Evolutionary conservation across 2,113 vertebrate genomes (phyloP).

Genomic region (Gadus macrocephalus): DNA sequence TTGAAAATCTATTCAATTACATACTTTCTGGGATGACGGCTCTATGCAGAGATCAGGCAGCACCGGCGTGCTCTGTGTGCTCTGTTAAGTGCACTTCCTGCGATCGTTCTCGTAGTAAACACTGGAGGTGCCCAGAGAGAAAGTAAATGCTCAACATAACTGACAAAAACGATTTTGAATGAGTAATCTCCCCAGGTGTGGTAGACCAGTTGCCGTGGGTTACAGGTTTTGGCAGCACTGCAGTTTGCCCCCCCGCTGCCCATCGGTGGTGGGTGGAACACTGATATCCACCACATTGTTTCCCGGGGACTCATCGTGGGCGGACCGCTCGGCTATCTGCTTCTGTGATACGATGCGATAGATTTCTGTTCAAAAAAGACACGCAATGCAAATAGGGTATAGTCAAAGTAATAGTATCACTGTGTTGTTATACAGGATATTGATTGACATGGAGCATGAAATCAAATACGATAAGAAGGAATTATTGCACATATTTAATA

Average conservation of each 20-base stretch:
- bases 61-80: conserved; percentile 24
- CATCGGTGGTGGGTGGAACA: conserved; percentile 92
- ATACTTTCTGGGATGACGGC: conserved; percentile 33
- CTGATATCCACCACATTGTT: conserved; percentile 99
- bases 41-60: conserved; percentile 27
- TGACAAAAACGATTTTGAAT: conserved; percentile 47
- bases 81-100: conserved; percentile 40
- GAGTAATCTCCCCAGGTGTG: conserved; percentile 59
- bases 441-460: too few relatives aligned
- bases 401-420: too few relatives aligned
- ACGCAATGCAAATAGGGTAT: too few relatives aligned
- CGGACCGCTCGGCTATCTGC: conserved; percentile 91
- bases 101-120: conserved; percentile 30
- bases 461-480: too few relatives aligned
- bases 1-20: conserved; percentile 52
- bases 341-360: conserved; percentile 98
- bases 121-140: conserved; percentile 20
- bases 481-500: too few relatives aligned
- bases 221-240: conserved; percentile 99
- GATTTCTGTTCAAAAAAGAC: conserved; percentile 77
- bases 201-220: conserved; percentile 58
- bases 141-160: conserved; percentile 32
- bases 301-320: conserved; percentile 93
- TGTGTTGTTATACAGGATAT: too few relatives aligned
- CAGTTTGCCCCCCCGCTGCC: conserved; percentile 92